Conservation (phyloP, 2,797 vertebrate genomes). For the Sparidentex hasta region DNA sequence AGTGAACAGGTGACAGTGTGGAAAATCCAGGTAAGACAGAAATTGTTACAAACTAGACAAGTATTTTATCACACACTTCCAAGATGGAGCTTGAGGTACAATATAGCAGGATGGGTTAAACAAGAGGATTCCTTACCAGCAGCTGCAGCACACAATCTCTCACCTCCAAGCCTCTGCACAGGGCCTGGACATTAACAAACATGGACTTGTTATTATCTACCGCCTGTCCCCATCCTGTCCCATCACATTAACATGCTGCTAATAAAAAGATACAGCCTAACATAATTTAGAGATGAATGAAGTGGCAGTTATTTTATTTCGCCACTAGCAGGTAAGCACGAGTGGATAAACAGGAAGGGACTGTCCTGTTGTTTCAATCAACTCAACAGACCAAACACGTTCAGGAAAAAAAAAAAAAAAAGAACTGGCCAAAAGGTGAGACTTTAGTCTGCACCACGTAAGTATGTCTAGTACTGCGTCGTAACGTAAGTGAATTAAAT, state of each 20-base stretch:
- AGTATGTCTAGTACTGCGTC: neutral
- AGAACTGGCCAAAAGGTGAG: neutral
- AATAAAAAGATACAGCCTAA: slow-evolving; percentile 9
- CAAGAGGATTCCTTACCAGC: slow-evolving; percentile 58
- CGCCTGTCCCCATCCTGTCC: slow-evolving; percentile 13
- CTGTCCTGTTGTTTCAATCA: neutral
- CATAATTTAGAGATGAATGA: neutral
- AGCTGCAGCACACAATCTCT: slow-evolving; percentile 72
- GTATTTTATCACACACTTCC: neutral
- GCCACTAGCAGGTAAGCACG: neutral
- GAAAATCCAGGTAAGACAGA: neutral
- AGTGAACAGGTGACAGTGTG: neutral
- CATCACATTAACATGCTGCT: slow-evolving; percentile 16
- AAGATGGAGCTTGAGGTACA: neutral
- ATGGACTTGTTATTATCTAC: slow-evolving; percentile 8
- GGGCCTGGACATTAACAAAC: slow-evolving; percentile 67
- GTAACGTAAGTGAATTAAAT: neutral
- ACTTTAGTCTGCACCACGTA: neutral
- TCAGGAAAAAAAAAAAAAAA: fast-evolving
- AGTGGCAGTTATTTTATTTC: neutral
- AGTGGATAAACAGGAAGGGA: neutral
- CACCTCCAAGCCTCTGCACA: slow-evolving; percentile 42
- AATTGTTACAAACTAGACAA: neutral
- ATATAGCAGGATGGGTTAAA: neutral
- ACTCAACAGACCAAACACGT: neutral